Percentiles rank a stretch among this genome's conserved stretches.
phyloP scores from a whole-genome alignment of 2,797 vertebrate genomes.

The Gadopsis marmoratus region DNA sequence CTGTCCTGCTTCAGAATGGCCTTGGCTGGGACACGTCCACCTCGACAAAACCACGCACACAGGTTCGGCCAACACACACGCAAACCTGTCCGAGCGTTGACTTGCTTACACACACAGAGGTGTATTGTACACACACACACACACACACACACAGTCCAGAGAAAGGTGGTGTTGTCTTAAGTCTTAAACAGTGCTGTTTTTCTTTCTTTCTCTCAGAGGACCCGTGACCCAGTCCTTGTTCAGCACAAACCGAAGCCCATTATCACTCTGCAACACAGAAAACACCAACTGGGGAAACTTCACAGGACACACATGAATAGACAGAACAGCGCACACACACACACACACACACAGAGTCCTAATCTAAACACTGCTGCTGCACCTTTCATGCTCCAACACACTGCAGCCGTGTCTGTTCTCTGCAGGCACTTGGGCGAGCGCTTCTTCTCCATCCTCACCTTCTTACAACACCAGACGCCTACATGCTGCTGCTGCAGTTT shows the following conservation, averaged over 20 bases:
- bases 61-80: slow-evolving; percentile 23
- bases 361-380: slow-evolving; percentile 49
- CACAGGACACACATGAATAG: slow-evolving; percentile 14
- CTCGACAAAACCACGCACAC: slow-evolving; percentile 41
- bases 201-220: slow-evolving; percentile 71
- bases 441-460: slow-evolving; percentile 31
- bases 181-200: slow-evolving; percentile 68
- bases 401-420: slow-evolving; percentile 30
- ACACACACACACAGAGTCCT: neutral
- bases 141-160: slow-evolving; percentile 44
- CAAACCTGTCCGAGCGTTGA: slow-evolving; percentile 35
- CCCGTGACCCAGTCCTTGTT: slow-evolving; percentile 60
- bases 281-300: slow-evolving; percentile 23
- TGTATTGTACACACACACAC: slow-evolving; percentile 55
- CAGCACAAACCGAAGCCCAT: slow-evolving; percentile 57
- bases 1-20: slow-evolving; percentile 69
- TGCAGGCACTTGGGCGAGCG: neutral
- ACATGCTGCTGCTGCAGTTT: slow-evolving; percentile 43
- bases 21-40: slow-evolving; percentile 56
- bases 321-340: slow-evolving; percentile 14
- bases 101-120: slow-evolving; percentile 54
- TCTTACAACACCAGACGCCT: slow-evolving; percentile 37
- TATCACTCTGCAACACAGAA: slow-evolving; percentile 52
- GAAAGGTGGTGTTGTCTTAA: slow-evolving; percentile 74
- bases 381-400: slow-evolving; percentile 36